Base-by-base conservation (phyloP, 53 echinoderm and acorn worm genomes). In the Paracentrotus lividus region DNA sequence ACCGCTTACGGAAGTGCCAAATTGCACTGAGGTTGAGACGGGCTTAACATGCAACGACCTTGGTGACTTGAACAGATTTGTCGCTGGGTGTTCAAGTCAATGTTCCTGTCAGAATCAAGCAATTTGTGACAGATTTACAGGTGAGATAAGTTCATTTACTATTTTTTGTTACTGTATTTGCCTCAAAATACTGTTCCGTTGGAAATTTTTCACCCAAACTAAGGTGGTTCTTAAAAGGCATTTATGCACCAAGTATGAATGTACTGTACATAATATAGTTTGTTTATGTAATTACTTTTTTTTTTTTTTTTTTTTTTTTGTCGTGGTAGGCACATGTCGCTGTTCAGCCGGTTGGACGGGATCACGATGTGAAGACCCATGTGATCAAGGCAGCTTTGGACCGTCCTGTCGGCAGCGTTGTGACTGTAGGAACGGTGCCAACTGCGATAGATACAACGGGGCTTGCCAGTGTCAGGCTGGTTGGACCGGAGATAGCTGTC, bases 331-430 rank as follows among this genome's bases (percentile, higher is more conserved):
- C 31, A 81, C 78, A 78, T 97, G 97, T 18, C 91, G 91, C 8
- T 98, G 98, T 90, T 38, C 94, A n/a, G 65, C 95, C 32, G 98
- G 98, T n/a, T 97, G 96, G 95, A 85, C 40, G 10, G 98, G 98
- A 13, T 58, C 75, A 10, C 31, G 45, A 16, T 98, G 98, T 90
- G 85, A 95, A 42, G 60, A 89, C 24, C 65, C 95, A 15, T 98
- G 98, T 66, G 78, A 85, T 16, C 49, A 18, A 32, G 97, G 96
- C 1, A 36, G n/a, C 84, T 97, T 94, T 54, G 98, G 98, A 31
- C 96, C 90, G 8, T 88, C 94, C 27, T 98, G 98, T 60, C 72
- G 42, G 15, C 94, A 84, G 45, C 86, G 29, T 26, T 98, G 98
- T 90, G 47, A 57, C n/a, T 99, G 99, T 68, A 90, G 29, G 10